Evolutionary conservation across 1,140 invertebrate species (phyloP).

Genomic region (Saxidomus purpurata): DNA sequence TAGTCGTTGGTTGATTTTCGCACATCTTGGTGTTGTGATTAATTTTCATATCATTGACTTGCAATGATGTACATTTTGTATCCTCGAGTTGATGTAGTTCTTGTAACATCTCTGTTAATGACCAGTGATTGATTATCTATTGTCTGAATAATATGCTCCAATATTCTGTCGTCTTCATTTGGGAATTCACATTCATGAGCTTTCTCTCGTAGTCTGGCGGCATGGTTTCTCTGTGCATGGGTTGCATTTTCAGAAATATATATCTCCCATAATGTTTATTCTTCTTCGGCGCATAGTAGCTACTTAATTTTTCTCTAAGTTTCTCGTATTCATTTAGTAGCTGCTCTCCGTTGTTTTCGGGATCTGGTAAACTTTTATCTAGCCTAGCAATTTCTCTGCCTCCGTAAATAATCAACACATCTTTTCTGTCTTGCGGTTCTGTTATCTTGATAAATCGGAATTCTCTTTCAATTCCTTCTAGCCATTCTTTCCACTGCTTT

Average conservation of each 20-base stretch:
- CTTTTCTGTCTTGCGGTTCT: background rate
- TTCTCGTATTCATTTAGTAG: constrained; percentile 16
- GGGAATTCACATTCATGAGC: too few species aligned
- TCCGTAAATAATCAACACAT: background rate
- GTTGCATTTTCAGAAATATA: constrained; percentile 13
- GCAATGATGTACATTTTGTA: too few species aligned
- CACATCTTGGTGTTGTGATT: background rate
- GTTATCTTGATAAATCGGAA: background rate
- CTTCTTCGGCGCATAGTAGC: constrained; percentile 19
- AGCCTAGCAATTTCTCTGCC: background rate
- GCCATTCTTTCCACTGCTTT: background rate
- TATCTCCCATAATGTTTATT: background rate
- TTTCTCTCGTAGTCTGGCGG: too few species aligned
- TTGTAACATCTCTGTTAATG: too few species aligned
- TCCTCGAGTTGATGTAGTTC: too few species aligned
- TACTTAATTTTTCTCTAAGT: background rate
- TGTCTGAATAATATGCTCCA: background rate
- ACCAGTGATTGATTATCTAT: background rate
- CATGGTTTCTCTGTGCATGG: background rate
- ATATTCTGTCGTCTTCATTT: background rate
- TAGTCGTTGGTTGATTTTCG: background rate
- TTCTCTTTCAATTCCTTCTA: background rate
- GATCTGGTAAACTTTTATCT: background rate
- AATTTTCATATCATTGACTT: too few species aligned
- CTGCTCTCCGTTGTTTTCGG: background rate